Conservation (phyloP, 2,113 vertebrate species). For the Gracilinanus agilis region DNA sequence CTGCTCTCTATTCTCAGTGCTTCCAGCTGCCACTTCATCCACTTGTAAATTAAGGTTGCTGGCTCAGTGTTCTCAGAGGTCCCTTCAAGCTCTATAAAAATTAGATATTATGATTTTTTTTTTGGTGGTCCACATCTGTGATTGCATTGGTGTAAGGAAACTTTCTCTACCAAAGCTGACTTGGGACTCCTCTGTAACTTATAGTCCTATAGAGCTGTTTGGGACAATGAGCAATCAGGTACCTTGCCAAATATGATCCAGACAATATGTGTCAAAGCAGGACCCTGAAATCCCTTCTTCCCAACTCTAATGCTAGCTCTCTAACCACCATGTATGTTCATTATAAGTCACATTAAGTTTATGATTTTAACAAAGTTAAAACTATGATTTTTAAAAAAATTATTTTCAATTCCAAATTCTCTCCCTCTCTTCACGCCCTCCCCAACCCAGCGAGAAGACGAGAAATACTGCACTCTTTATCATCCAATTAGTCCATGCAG, state of each 20-base stretch:
- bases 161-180: background rate
- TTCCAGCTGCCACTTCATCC: too few species aligned
- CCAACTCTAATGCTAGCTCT: background rate
- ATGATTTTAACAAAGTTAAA: background rate
- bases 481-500: slow-evolving; percentile 62
- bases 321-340: background rate
- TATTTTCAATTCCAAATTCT: background rate
- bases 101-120: background rate
- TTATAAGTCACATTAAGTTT: too few species aligned
- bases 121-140: background rate
- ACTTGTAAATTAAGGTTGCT: too few species aligned
- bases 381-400: background rate
- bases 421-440: background rate
- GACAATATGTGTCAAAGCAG: background rate
- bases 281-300: background rate
- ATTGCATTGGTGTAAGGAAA: background rate
- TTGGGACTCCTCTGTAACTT: background rate
- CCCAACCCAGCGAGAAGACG: background rate
- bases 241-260: background rate
- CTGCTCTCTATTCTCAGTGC: background rate
- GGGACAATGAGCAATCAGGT: background rate
- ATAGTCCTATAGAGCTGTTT: background rate
- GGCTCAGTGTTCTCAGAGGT: background rate
- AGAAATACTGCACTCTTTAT: slow-evolving; percentile 14
- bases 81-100: background rate